Evolutionary conservation across 2,888 invertebrate species (phyloP), one percentile per base, ranked within the genome.

Genomic region (Pseudococcus viburni): DNA sequence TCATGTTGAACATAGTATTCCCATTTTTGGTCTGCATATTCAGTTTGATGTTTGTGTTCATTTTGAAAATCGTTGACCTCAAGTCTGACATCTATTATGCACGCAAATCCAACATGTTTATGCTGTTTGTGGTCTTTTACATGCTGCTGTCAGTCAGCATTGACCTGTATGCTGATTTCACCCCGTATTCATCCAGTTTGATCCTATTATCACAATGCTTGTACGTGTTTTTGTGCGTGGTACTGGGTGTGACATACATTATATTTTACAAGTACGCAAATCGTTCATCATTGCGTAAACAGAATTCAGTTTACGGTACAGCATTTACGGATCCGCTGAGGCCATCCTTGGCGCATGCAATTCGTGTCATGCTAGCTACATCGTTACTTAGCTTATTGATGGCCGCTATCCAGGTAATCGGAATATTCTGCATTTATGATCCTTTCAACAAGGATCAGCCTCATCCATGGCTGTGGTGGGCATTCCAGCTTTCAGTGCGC

Each of bases 11-110:
- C 91, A 94, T 97, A 89, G 97, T 96, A 0, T 95, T 96, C 89
- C 97, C 97, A 89, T 94, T 97, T 90, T 92, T 98, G 55, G 96
- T 97, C 26, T 95, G 97, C n/a, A 95, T 97, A 0, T 98, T 98
- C 91, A 95, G 97, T 80, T 95, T 97, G 87, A 93, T 98, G 42
- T 96, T 98, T 90, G 92, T 97, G 88, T 97, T 97, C 91, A 93
- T 98, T 42, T 93, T 98, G 33, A 95, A 95, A 89, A 95, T 96
- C 90, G 96, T 97, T n/a, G 90, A 91, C 89, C 90, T 91, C 39
- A 91, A 91, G 89, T 90, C 92, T 11, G 90, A 92, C 83, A 91
- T 92, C 46, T 91, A 91, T 68, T 91, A 91, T 86, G 59, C 96
- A 90, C 95, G 97, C 90, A 94, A 96, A 55, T 96, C 97, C 17